Evolutionary conservation across 2,113 vertebrate species (phyloP), one percentile per base, ranked within the genome.

Genomic region (Cariama cristata): DNA sequence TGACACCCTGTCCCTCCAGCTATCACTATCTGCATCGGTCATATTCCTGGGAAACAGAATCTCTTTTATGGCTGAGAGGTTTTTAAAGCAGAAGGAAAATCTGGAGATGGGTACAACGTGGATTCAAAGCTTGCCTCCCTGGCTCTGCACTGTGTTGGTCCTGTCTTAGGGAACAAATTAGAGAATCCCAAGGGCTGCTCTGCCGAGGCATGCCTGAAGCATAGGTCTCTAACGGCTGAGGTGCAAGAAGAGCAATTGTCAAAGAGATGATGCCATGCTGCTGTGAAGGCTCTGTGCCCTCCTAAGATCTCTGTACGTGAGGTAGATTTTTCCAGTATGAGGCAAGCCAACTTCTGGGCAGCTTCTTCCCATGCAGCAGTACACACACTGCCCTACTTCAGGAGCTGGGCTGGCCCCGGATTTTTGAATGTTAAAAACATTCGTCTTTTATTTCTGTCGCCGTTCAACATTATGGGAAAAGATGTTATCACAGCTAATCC

Each of bases 401-500:
- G 93, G 60, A 73, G 14, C 52, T 81, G 87, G 24, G 18, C 91
- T 75, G 76, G 90, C 90, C 59, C 24, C 1, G 8, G 56, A 23
- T 40, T 91, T 83, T 79, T 42, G 62, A 56, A 90, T 22, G 74
- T 67, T 80, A 16, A 93, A 96, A 96, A 90, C 90, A 63, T 84
- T 95, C 22, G 0, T 76, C 83, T 96, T 93, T 95, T 86, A 89
- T 95, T 97, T 95, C 91, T 93, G 49, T 84, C 1, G 2, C 76
- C 0, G 0, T 91, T 97, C 87, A 95, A 8, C 91, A 84, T 96
- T 89, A 97, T 86, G 95, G 93, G 95, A 86, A 94, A 84, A 95
- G 82, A 97, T 97, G 93, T 96, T 97, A 97, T 97, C 93, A 74
- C 97, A 97, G 90, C 79, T 97, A 97, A 97, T 98, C 96, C 83